These are phyloP conservation scores for Phaethornis superciliosus DNA, from an alignment of 2,113 vertebrate species.

Conservation along the genomic window DNA sequence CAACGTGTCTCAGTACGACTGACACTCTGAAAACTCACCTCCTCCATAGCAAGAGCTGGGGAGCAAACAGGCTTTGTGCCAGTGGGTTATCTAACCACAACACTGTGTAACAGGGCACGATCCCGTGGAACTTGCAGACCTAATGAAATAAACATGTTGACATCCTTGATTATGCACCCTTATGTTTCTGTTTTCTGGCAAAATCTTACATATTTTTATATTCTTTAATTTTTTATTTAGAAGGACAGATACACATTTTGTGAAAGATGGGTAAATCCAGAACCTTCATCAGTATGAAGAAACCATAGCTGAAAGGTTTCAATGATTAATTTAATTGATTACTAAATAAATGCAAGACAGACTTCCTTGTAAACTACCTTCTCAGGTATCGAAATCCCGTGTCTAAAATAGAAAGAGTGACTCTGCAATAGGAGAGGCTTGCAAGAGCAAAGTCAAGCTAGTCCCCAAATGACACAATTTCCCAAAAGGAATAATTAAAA, in stretches of 20 bases:
- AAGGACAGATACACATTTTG: not conserved
- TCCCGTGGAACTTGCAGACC: not conserved
- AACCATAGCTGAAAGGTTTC: not conserved
- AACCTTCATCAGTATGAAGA: not conserved
- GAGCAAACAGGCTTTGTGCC: not conserved
- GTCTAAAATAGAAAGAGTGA: not conserved
- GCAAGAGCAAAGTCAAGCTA: not conserved
- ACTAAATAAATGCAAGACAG: not conserved
- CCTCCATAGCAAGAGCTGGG: not conserved
- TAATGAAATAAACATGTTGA: not conserved
- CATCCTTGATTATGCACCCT: not conserved
- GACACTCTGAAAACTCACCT: not conserved
- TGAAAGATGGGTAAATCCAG: not conserved
- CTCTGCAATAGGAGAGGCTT: not conserved
- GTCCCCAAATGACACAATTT: not conserved
- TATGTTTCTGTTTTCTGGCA: not conserved
- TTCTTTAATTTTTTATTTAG: not conserved
- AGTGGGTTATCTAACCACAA: not conserved
- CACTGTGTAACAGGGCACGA: not conserved
- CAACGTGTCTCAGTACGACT: not conserved
- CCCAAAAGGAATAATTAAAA: not conserved
- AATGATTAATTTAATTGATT: not conserved
- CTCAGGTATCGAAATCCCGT: not conserved
- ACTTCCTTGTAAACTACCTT: not conserved
- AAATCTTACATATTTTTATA: not conserved